phyloP scores from a whole-genome alignment of 1,140 invertebrate genomes.

The Drosophila tropicalis region DNA sequence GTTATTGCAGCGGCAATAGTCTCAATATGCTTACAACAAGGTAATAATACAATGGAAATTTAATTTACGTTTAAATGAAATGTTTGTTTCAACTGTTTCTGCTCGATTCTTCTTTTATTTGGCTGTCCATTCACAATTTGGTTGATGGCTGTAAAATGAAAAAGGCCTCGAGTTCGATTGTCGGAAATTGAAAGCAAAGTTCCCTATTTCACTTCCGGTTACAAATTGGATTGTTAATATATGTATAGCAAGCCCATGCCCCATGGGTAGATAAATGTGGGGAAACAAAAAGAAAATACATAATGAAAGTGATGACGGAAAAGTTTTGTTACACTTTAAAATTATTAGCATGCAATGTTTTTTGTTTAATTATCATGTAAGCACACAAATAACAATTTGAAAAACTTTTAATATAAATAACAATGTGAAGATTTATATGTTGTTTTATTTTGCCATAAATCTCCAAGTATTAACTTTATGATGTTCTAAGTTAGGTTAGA shows the following conservation, averaged over 20 bases:
- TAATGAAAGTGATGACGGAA: background rate
- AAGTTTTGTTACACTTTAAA: background rate
- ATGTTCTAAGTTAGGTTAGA: background rate
- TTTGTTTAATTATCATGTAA: background rate
- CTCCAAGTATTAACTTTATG: no score
- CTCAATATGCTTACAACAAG: conserved; percentile 34
- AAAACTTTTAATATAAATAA: no score
- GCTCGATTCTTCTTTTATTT: background rate
- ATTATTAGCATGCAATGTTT: background rate
- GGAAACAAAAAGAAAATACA: background rate
- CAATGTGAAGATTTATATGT: no score
- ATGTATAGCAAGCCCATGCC: conserved; percentile 2
- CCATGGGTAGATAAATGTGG: background rate
- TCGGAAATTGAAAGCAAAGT: conserved; percentile 17
- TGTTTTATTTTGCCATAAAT: no score
- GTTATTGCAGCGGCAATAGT: conserved; percentile 24
- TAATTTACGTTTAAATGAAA: conserved; percentile 1
- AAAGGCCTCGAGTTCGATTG: conserved; percentile 13
- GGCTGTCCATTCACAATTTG: background rate
- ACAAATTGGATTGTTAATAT: conserved; percentile 12
- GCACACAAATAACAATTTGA: no score
- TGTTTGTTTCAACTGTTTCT: background rate
- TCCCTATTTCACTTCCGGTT: background rate
- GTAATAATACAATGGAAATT: conserved; percentile 26
- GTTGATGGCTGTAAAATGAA: background rate